Base-by-base conservation (phyloP, 2,797 vertebrate species). In the Salarias fasciatus region DNA sequence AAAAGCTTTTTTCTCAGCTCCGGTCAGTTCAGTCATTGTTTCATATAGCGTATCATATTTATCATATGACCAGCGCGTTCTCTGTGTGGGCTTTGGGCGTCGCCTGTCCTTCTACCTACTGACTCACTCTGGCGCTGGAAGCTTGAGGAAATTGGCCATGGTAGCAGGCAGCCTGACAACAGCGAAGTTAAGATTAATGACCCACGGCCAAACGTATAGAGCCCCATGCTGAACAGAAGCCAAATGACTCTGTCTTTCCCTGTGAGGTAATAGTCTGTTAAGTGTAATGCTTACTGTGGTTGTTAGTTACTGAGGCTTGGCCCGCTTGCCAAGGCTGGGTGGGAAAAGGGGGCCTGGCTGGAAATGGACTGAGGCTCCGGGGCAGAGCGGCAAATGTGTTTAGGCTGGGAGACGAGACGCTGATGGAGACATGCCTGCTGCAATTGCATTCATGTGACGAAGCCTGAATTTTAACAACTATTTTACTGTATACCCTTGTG, bases 191-290 rank as follows among this genome's bases (percentile, higher is more conserved):
- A 91, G 89, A 91, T 92, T 90, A 89, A 92, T 38, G 79, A 85
- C 69, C 72, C 77, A 12, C 52, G 71, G 77, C 74, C 68, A 80
- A 88, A 86, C 41, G 48, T 87, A 88, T 79, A 82, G 80, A 84
- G 77, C 70, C 72, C 63, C 65, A 41, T 63, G 43, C 64, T 91
- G 82, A 91, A 85, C 77, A 46, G 63, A 51, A 35, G 82, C 86
- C 89, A 91, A 89, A 84, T 88, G 54, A 89, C 86, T 84, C 76
- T 77, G 72, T 82, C 75, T 90, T 92, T 92, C 79, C 88, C 58
- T 80, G 76, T 88, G 87, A 92, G 86, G 85, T 91, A 90, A 92
- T 90, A 83, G 86, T 77, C 75, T 86, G 80, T 86, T 86, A 84
- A 83, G 72, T 76, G 69, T 73, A 77, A 74, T 75, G 82, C 84